Conservation (phyloP, 2,888 invertebrate species). For the Amiota minor region DNA sequence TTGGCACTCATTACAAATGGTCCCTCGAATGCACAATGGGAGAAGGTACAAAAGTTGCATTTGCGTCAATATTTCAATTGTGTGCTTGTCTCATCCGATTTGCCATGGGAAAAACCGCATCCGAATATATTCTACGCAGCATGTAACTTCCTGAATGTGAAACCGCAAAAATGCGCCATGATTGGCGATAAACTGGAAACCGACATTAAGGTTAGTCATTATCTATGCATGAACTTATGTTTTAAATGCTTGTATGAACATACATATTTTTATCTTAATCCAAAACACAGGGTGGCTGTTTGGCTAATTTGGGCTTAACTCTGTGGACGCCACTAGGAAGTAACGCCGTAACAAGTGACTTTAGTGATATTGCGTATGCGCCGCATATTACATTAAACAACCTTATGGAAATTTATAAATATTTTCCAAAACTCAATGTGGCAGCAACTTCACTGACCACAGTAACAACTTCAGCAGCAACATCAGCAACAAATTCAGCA, state of each 20-base stretch:
- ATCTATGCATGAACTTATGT: constrained; percentile 19
- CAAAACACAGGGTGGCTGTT: constrained; percentile 79
- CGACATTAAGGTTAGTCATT: constrained; percentile 80
- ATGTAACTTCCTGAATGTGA: constrained; percentile 83
- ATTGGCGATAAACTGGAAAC: constrained; percentile 91
- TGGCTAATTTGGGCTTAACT: constrained; percentile 84
- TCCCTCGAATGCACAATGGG: constrained; percentile 90
- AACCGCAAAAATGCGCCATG: constrained; percentile 86
- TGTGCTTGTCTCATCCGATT: constrained; percentile 86
- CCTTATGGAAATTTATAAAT: constrained; percentile 68
- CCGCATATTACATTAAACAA: constrained; percentile 68
- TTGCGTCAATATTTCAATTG: constrained; percentile 84
- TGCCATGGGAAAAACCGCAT: constrained; percentile 90
- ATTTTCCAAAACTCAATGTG: constrained; percentile 60
- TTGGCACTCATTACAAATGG: constrained; percentile 90
- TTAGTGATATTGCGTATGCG: constrained; percentile 61
- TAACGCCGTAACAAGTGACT: constrained; percentile 50
- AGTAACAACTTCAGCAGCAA: neutral
- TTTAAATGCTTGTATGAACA: constrained; percentile 29
- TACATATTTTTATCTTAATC: neutral
- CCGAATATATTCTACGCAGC: constrained; percentile 87
- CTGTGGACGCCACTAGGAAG: constrained; percentile 83
- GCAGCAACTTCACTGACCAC: constrained; percentile 10
- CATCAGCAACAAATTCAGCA: neutral
- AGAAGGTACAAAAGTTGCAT: constrained; percentile 84